These are phyloP conservation scores for Scalopus aquaticus DNA, from an alignment of 2,113 vertebrate genomes.

Conservation along the genomic window DNA sequence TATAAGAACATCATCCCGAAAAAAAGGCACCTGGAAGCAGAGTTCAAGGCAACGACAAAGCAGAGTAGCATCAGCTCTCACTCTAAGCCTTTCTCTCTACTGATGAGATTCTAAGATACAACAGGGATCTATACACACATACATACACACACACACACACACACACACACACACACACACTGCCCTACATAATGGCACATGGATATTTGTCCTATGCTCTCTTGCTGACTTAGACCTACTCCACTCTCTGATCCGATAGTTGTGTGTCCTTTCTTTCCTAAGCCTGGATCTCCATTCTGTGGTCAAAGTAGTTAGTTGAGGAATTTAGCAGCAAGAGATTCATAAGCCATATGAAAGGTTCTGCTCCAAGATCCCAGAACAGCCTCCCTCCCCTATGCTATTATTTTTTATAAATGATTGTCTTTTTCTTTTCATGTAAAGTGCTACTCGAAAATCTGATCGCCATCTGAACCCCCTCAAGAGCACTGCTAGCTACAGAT, in stretches of 20 bases:
- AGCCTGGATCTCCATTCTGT: background rate
- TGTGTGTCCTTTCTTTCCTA: background rate
- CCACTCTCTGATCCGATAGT: background rate
- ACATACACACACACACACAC: background rate
- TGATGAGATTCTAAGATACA: background rate
- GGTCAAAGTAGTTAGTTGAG: background rate
- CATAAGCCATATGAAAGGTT: background rate
- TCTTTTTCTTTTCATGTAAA: constrained; percentile 41
- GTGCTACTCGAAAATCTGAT: constrained; percentile 64
- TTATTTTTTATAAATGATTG: constrained; percentile 43
- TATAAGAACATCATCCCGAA: background rate
- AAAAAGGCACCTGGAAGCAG: background rate
- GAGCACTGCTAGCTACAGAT: constrained; percentile 54
- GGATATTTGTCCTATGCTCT: background rate
- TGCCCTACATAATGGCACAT: fast-evolving
- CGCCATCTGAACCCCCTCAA: constrained; percentile 63
- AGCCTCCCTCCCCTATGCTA: background rate
- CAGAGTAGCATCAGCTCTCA: background rate
- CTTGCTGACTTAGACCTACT: background rate
- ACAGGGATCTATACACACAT: fast-evolving
- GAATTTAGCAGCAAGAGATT: background rate
- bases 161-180: background rate
- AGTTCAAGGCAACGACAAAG: background rate
- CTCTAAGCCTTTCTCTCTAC: background rate
- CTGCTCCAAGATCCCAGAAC: background rate